Evolutionary conservation across 2,888 invertebrate species (phyloP), one percentile per base, ranked within the genome.

Genomic region (Agrenia bidenticulata): DNA sequence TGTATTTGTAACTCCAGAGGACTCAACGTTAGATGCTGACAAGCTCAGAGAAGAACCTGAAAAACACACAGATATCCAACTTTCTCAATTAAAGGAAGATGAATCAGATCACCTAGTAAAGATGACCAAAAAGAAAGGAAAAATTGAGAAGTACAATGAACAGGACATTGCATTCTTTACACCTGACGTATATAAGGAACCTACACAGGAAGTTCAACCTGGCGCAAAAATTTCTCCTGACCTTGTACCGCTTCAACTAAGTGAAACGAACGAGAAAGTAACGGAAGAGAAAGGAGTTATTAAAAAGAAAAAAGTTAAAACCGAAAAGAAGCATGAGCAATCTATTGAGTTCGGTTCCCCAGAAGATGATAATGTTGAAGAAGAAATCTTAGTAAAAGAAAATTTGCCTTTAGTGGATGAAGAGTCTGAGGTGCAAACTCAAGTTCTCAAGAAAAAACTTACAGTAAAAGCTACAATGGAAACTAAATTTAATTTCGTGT

Each of bases 1-100:
- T 69, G 80, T 81, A 1, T 81, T 87, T 73, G 81, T 85, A 24
- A 84, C 87, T 0, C 85, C 87, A 64, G 81, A 87, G 74, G 84
- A 87, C 60, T 17, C 23, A 7, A 42, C 17, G 13, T 55, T 41
- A 5, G 55, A 32, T n/a, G n/a, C n/a, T n/a, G n/a, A n/a, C n/a
- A n/a, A n/a, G n/a, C 76, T 91, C 19, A 19, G 5, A 11, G 7
- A 21, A 21, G 51, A 51, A 24, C 15, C 5, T 4, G 45, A 32
- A 32, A 11, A 32, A 32, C 4, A 11, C 32, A 4, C 11, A 32
- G 11, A 32, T 4, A 7, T 32, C 11, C 32, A 32, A 32, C 32
- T 11, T 32, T 7, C 32, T 32, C n/a, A n/a, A n/a, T n/a, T n/a
- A n/a, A n/a, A n/a, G n/a, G n/a, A n/a, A n/a, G n/a, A n/a, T n/a